A percentile compares a stretch with the other conserved stretches of the same genome.
These are phyloP conservation scores for Mesitornis unicolor DNA, from an alignment of 2,113 vertebrate species.

Conservation along the genomic window DNA sequence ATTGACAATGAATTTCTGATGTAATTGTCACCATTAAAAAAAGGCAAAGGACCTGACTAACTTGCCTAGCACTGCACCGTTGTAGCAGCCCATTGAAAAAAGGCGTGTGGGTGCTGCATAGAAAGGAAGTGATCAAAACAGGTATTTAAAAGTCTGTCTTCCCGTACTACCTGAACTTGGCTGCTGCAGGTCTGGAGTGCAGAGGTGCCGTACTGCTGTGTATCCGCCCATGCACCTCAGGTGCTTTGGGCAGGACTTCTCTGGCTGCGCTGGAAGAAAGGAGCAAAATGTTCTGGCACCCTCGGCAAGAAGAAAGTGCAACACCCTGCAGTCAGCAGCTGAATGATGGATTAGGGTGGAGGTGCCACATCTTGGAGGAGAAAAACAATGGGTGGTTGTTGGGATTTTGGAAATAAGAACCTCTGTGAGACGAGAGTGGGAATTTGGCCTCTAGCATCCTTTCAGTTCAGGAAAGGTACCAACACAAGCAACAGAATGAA, in stretches of 20 bases:
- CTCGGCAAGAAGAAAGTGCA: background rate
- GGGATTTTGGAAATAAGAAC: background rate
- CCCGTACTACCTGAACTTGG: background rate
- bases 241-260: background rate
- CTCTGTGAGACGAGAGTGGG: background rate
- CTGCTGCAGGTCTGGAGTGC: background rate
- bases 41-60: background rate
- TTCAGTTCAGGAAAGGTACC: background rate
- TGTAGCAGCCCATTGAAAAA: background rate
- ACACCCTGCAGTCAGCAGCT: background rate
- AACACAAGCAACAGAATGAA: background rate
- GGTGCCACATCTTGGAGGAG: background rate
- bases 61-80: background rate
- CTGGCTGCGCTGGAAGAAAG: background rate
- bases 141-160: background rate
- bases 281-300: background rate
- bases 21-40: background rate
- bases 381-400: background rate
- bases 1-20: background rate
- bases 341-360: background rate
- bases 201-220: rapidly evolving
- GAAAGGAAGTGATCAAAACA: background rate
- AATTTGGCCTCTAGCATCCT: background rate
- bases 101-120: background rate
- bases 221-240: rapidly evolving